A percentile compares a stretch with the other conserved stretches of the same genome.
Evolutionary conservation across 2,113 vertebrate genomes (phyloP).

Genomic region (Salvelinus sp.): DNA sequence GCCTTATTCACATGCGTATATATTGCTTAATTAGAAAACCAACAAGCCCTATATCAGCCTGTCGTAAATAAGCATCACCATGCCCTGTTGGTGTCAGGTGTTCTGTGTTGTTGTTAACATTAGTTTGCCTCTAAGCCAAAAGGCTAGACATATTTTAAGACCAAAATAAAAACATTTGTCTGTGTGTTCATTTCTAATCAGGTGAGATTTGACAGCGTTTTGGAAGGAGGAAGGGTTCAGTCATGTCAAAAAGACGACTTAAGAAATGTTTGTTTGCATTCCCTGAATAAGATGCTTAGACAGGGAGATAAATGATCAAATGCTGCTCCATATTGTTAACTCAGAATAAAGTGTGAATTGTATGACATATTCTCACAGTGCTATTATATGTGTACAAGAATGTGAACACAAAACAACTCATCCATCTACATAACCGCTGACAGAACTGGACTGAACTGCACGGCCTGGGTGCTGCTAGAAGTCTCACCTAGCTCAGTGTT

Average conservation of each 20-base stretch:
- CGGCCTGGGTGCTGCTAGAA: neutral
- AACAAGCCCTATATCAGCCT: constrained; percentile 33
- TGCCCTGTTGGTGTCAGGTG: constrained; percentile 39
- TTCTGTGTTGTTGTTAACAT: constrained; percentile 21
- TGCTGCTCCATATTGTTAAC: too few relatives aligned
- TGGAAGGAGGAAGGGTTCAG: too few relatives aligned
- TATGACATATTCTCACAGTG: too few relatives aligned
- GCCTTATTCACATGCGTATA: constrained; percentile 66
- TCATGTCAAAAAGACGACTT: too few relatives aligned
- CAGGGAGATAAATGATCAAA: too few relatives aligned
- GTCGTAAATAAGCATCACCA: constrained; percentile 21
- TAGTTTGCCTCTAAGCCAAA: constrained; percentile 18
- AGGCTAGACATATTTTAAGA: too few relatives aligned
- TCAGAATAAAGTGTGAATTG: too few relatives aligned
- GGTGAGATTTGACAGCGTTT: too few relatives aligned
- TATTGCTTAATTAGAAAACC: constrained; percentile 62
- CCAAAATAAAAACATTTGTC: neutral
- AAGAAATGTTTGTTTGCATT: neutral
- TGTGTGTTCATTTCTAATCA: neutral
- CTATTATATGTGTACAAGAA: too few relatives aligned
- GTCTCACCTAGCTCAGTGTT: neutral
- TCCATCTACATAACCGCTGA: neutral
- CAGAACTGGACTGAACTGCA: neutral
- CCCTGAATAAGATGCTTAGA: too few relatives aligned
- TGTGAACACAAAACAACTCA: too few relatives aligned